Evolutionary conservation across 1,140 invertebrate genomes (phyloP).

Genomic region (Eueides isabella): DNA sequence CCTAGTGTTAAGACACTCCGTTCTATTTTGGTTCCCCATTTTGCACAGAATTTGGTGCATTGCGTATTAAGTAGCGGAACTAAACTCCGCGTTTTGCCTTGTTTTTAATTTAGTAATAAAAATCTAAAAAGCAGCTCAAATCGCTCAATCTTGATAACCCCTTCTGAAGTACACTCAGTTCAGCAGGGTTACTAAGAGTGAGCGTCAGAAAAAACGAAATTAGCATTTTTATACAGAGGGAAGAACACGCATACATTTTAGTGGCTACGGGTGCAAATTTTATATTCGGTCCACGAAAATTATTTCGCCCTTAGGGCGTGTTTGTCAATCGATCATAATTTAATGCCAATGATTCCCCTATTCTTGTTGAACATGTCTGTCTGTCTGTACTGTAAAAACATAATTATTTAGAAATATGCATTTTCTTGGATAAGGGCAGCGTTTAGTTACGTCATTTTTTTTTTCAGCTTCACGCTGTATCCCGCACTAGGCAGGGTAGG

Average conservation of each 20-base stretch:
- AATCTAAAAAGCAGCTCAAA: background rate
- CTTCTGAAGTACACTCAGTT: background rate
- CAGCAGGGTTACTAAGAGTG: background rate
- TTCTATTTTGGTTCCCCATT: too few relatives aligned
- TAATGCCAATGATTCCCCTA: constrained; percentile 9
- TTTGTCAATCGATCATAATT: constrained; percentile 30
- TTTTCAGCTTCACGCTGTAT: too few relatives aligned
- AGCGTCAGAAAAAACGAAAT: background rate
- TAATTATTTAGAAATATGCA: too few relatives aligned
- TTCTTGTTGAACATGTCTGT: background rate
- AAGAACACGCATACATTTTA: background rate
- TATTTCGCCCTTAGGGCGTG: constrained; percentile 18
- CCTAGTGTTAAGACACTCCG: too few relatives aligned
- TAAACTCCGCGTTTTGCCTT: too few relatives aligned
- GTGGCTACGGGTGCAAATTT: constrained; percentile 13
- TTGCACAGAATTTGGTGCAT: too few relatives aligned
- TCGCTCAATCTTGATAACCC: too few relatives aligned
- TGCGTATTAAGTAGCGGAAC: too few relatives aligned
- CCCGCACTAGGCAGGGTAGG: too few relatives aligned
- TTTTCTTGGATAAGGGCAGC: too few relatives aligned
- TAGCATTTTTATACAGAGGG: background rate
- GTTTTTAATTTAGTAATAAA: background rate
- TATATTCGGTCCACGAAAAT: constrained; percentile 28
- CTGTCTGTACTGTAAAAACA: too few relatives aligned
- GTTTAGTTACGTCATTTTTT: too few relatives aligned